Evolutionary conservation across 2,113 vertebrate genomes (phyloP), one percentile per base, ranked within the genome.

Genomic region (Nothocercus julius): DNA sequence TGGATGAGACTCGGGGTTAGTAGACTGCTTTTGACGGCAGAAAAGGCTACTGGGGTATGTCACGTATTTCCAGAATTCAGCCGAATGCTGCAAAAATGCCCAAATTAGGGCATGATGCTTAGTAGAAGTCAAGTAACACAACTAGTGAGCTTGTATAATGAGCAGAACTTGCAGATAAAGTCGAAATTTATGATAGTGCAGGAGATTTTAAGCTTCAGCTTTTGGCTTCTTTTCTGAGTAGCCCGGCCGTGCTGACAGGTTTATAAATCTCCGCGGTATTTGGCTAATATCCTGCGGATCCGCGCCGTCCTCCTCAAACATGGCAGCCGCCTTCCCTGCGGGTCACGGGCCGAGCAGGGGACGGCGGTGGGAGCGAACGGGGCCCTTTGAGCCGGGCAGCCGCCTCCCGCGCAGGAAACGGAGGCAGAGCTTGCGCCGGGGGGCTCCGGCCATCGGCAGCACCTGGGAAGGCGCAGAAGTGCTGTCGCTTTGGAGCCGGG

Each of bases 101-200:
- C 96, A 95, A 96, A 95, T 96, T 96, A 95, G 97, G 97, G 69
- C 32, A 87, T 75, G 63, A 47, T 75, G 68, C 89, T n/a, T 47
- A 74, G 88, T 85, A 82, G 89, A 85, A 78, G 30, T 79, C 51
- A 90, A 96, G 89, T 78, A 74, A 56, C 54, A 49, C 15, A 51
- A 53, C 47, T 73, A 81, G 76, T 58, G 86, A 95, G 66, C 78
- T 83, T 95, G 69, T 28, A 27, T 70, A 36, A 14, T 51, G 76
- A 56, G 66, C 91, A 91, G 81, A 94, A 91, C 69, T 70, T 63
- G 53, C 66, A 94, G 91, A 87, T 86, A 90, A 51, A 62, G 34
- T 47, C 56, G 89, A 76, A 76, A 74, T 63, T 81, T 91, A 63
- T 82, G 68, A 44, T 24, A 3, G 24, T 61, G 93, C 72, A 34